These are phyloP conservation scores for Sarcoramphus papa DNA, from an alignment of 2,797 vertebrate species.

Conservation along the genomic window DNA sequence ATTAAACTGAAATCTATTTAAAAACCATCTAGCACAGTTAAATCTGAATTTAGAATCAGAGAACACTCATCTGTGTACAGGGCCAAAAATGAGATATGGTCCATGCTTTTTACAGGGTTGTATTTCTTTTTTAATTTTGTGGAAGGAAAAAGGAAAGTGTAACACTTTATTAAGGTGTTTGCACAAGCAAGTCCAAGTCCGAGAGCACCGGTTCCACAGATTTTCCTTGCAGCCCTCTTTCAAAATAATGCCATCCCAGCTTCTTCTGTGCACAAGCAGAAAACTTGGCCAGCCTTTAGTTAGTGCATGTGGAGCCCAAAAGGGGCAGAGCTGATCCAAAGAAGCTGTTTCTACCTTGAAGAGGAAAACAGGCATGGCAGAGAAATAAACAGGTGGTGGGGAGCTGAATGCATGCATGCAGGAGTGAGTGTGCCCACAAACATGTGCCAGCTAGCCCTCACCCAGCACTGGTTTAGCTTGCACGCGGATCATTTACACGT, in stretches of 20 bases:
- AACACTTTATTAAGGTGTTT: background rate
- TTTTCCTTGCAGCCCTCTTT: background rate
- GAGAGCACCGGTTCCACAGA: background rate
- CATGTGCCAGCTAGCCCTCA: background rate
- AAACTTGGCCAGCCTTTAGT: background rate
- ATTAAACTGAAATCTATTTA: constrained; percentile 29
- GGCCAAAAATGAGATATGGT: background rate
- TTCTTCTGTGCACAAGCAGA: background rate
- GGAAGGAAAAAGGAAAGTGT: background rate
- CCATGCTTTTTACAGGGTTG: background rate
- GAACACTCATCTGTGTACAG: background rate
- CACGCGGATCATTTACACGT: background rate
- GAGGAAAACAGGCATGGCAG: background rate
- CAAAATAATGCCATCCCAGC: background rate
- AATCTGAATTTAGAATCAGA: constrained; percentile 29
- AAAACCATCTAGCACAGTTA: background rate
- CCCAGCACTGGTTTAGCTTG: background rate
- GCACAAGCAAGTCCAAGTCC: background rate
- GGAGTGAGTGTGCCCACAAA: background rate
- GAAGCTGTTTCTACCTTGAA: background rate
- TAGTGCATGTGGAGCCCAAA: background rate
- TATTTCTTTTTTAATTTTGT: background rate
- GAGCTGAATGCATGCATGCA: background rate
- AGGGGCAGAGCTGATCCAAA: background rate
- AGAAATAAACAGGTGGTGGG: background rate